A percentile compares a stretch with the other conserved stretches of the same genome.
Evolutionary conservation across 2,797 vertebrate species (phyloP).

Genomic region (Cyclura pinguis): DNA sequence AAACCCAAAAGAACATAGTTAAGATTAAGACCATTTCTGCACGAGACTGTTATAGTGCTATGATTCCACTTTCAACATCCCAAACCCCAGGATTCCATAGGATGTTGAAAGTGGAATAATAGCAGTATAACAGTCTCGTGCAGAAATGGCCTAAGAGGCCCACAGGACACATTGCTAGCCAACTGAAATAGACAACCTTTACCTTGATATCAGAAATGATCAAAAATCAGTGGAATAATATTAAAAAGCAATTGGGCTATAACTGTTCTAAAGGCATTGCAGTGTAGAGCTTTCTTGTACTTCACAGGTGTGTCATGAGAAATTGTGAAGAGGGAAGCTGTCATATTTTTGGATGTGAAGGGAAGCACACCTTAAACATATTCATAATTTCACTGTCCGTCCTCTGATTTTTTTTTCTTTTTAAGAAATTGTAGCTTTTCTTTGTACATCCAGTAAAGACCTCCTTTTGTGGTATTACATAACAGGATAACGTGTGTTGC

Average conservation of each 20-base stretch:
- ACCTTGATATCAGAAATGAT: background rate
- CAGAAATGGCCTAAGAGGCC: background rate
- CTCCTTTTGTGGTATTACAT: background rate
- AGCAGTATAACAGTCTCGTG: too few species aligned
- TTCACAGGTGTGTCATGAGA: background rate
- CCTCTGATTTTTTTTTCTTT: background rate
- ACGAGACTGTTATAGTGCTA: too few species aligned
- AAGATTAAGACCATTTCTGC: background rate
- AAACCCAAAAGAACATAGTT: background rate
- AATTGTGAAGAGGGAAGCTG: background rate
- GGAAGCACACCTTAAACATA: background rate
- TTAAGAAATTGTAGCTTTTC: background rate
- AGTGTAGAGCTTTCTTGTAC: background rate
- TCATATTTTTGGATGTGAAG: background rate
- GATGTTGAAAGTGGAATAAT: too few species aligned
- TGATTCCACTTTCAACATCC: too few species aligned
- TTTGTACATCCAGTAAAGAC: fast-evolving
- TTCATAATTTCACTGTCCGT: background rate
- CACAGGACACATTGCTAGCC: background rate
- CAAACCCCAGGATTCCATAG: too few species aligned
- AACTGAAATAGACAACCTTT: background rate
- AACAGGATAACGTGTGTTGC: background rate
- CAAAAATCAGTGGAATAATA: background rate
- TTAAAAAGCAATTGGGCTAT: background rate
- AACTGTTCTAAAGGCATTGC: background rate